These are phyloP conservation scores for Heliconius hewitsoni DNA, from an alignment of 1,140 invertebrate genomes.

Conservation along the genomic window DNA sequence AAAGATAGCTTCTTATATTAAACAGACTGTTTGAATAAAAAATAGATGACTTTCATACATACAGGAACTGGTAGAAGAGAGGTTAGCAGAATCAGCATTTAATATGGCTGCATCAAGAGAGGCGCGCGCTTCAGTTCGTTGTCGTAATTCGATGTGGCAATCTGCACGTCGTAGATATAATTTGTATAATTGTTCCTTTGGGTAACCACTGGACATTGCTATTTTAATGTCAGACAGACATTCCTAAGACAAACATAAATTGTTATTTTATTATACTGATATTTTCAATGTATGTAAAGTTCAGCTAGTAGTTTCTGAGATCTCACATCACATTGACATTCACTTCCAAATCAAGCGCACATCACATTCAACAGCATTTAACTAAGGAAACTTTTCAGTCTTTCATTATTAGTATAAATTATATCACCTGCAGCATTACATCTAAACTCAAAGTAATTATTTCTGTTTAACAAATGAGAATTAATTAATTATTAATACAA, in stretches of 20 bases:
- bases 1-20: too few species aligned
- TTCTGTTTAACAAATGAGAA: too few species aligned
- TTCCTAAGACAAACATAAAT: constrained; percentile 44
- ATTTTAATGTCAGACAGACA: constrained; percentile 58
- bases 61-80: constrained; percentile 38
- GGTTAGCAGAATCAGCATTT: constrained; percentile 47
- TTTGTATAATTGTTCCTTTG: constrained; percentile 56
- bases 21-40: too few species aligned
- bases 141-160: constrained; percentile 58
- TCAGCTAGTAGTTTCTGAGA: too few species aligned
- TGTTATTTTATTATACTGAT: neutral
- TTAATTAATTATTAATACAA: too few species aligned
- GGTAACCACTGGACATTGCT: constrained; percentile 56
- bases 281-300: neutral
- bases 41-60: constrained; percentile 21
- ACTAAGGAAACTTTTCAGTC: too few species aligned
- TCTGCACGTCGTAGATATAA: constrained; percentile 60
- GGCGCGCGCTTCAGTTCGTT: constrained; percentile 37
- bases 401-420: too few species aligned
- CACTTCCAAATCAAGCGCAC: too few species aligned
- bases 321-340: too few species aligned
- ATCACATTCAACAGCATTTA: too few species aligned
- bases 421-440: neutral
- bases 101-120: constrained; percentile 47
- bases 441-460: too few species aligned